phyloP scores from a whole-genome alignment of 1,140 invertebrate genomes.

The Dryas iulia region DNA sequence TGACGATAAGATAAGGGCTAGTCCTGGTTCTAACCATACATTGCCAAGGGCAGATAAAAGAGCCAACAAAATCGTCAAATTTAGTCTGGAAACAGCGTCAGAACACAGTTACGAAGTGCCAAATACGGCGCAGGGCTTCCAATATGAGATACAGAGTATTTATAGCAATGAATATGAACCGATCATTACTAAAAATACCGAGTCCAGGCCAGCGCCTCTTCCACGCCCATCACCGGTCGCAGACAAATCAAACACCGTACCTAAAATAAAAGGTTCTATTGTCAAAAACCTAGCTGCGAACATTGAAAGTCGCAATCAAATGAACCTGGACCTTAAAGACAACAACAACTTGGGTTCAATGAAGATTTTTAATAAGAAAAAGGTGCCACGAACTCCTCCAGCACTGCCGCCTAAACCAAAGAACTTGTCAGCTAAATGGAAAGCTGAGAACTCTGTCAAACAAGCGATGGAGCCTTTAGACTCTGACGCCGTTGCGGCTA shows the following conservation, averaged over 20 bases:
- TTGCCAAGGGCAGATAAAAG: conserved; percentile 66
- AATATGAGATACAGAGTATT: conserved; percentile 83
- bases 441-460: conserved; percentile 74
- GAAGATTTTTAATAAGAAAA: conserved; percentile 79
- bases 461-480: conserved; percentile 71
- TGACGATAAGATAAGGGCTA: conserved; percentile 71
- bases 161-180: conserved; percentile 84
- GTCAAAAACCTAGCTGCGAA: conserved; percentile 82
- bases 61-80: conserved; percentile 78
- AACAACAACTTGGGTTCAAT: conserved; percentile 60
- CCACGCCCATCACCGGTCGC: conserved; percentile 44
- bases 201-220: conserved; percentile 61
- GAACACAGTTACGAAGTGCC: conserved; percentile 79
- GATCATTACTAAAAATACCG: conserved; percentile 79
- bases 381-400: conserved; percentile 83
- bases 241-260: conserved; percentile 49
- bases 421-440: conserved; percentile 83
- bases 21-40: conserved; percentile 58
- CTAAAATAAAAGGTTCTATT: conserved; percentile 72
- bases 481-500: conserved; percentile 83
- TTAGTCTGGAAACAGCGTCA: conserved; percentile 78
- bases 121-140: conserved; percentile 75
- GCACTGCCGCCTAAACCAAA: conserved; percentile 86
- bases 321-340: conserved; percentile 65
- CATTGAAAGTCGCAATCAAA: conserved; percentile 80